These are phyloP conservation scores for Guaruba guarouba DNA, from an alignment of 2,113 vertebrate genomes.

Conservation along the genomic window DNA sequence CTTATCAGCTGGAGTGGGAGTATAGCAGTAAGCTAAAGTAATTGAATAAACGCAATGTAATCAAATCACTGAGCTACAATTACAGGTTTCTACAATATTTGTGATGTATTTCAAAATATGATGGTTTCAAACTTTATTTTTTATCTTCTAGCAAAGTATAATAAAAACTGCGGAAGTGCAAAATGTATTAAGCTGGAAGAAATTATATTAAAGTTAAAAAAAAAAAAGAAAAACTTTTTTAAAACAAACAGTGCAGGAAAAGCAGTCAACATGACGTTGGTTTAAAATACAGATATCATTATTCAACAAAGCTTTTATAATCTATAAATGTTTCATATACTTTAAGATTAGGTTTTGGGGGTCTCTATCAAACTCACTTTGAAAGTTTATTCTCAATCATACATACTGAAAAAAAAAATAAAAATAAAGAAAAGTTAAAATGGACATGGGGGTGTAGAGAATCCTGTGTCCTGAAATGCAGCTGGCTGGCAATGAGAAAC, in stretches of 20 bases:
- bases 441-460: fast-evolving
- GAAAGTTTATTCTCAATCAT: background rate
- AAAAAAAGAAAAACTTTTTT: background rate
- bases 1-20: background rate
- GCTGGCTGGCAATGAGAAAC: background rate
- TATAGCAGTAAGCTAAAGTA: background rate
- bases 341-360: background rate
- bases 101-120: background rate
- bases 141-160: background rate
- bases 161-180: background rate
- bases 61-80: conserved; percentile 22
- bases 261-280: background rate
- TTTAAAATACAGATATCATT: background rate
- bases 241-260: background rate
- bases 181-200: background rate
- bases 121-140: background rate
- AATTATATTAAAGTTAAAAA: background rate
- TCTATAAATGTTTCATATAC: background rate
- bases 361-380: background rate
- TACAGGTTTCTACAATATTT: conserved; percentile 6
- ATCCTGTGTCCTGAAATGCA: background rate
- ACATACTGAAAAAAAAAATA: background rate
- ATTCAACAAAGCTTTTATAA: background rate
- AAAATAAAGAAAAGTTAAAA: background rate
- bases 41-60: conserved; percentile 44